Evolutionary conservation across 2,797 vertebrate genomes (phyloP).

Genomic region (Paratrypauchen microcephalus): DNA sequence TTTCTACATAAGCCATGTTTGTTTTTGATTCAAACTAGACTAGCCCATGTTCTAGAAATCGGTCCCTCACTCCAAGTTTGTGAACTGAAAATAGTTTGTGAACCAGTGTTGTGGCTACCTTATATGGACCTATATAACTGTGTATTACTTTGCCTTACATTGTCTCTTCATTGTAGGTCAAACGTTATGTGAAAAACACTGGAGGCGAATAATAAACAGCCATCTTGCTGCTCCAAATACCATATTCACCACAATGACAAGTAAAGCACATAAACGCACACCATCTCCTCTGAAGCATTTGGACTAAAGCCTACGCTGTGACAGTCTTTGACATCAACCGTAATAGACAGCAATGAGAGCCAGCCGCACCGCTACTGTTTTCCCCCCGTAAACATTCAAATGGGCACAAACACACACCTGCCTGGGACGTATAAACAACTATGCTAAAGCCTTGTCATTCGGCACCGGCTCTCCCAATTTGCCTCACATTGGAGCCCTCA

Average conservation of each 20-base stretch:
- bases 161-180: constrained; percentile 50
- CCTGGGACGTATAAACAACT: constrained; percentile 19
- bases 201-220: constrained; percentile 17
- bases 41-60: too few relatives aligned
- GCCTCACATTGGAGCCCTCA: constrained; percentile 52
- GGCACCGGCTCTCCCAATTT: constrained; percentile 46
- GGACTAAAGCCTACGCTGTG: constrained; percentile 19
- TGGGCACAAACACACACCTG: constrained; percentile 14
- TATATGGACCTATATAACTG: not conserved
- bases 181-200: constrained; percentile 51
- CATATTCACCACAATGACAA: constrained; percentile 13
- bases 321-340: constrained; percentile 40
- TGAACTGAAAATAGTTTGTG: not conserved
- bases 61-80: too few relatives aligned
- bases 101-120: not conserved
- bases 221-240: constrained; percentile 13
- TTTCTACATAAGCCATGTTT: too few relatives aligned
- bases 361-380: constrained; percentile 18
- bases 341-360: constrained; percentile 34
- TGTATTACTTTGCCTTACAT: not conserved
- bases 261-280: constrained; percentile 23
- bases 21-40: too few relatives aligned
- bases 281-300: constrained; percentile 17
- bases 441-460: constrained; percentile 38
- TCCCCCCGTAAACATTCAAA: constrained; percentile 29